phyloP scores from a whole-genome alignment of 2,888 invertebrate species.

The Atethmia centrago region DNA sequence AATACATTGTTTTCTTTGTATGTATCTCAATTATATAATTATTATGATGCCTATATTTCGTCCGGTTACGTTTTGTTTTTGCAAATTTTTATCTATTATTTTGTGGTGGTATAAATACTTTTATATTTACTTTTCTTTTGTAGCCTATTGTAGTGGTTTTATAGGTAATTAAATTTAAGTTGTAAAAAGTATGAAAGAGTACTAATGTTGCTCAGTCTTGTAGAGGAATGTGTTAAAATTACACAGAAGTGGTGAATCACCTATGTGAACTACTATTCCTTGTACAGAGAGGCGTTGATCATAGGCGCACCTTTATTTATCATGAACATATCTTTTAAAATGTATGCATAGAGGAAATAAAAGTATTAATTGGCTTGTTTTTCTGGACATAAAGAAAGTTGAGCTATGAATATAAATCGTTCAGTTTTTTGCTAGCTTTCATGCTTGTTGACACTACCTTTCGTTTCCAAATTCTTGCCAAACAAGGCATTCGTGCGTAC shows the following conservation, averaged over 20 bases:
- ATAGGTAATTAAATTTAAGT: constrained; percentile 83
- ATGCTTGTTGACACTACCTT: constrained; percentile 37
- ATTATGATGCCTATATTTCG: constrained; percentile 33
- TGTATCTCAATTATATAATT: constrained; percentile 44
- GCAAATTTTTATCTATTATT: constrained; percentile 63
- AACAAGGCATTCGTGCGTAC: constrained; percentile 38
- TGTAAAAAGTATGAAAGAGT: constrained; percentile 81
- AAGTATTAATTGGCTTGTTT: constrained; percentile 27
- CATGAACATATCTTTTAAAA: constrained; percentile 33
- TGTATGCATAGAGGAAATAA: constrained; percentile 29
- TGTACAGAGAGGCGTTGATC: constrained; percentile 64
- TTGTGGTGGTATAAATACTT: constrained; percentile 77
- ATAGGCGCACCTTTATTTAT: constrained; percentile 64
- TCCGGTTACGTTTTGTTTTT: constrained; percentile 52
- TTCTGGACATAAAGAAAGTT: constrained; percentile 22
- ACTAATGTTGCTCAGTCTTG: constrained; percentile 77
- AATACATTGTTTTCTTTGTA: constrained; percentile 53
- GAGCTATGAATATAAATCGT: constrained; percentile 22
- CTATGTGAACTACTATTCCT: constrained; percentile 52
- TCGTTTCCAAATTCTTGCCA: constrained; percentile 53
- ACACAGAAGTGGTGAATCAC: constrained; percentile 65
- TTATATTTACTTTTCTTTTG: constrained; percentile 74
- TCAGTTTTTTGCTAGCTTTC: constrained; percentile 46
- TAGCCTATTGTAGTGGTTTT: constrained; percentile 82
- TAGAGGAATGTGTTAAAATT: constrained; percentile 69